Base-by-base conservation (phyloP, 1,140 invertebrate genomes). In the Tetragnatha versicolor region DNA sequence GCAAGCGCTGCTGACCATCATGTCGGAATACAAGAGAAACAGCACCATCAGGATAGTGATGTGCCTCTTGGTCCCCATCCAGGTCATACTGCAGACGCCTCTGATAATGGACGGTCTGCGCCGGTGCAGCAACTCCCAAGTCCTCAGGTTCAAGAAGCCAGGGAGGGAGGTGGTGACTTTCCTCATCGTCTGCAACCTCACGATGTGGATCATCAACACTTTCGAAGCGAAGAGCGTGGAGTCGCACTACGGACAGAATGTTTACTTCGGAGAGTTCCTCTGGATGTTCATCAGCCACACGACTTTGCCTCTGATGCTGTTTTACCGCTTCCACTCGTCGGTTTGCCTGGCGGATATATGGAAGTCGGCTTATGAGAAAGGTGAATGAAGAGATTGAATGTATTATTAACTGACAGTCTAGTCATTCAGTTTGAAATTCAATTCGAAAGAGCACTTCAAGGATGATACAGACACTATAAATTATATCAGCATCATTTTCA, bases 331-430 rank as follows among this genome's bases (percentile, higher is more conserved):
- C 86, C 93, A 94, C 86, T 92, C 92, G 0, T 92, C 92, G 37
- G 92, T 93, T 12, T 93, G 92, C 83, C 88, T 94, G 31, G 92
- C 91, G 10, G 92, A 94, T 83, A 93, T 94, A 72, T 94, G 93
- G 93, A 91, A 92, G 84, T 90, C 91, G 29, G 91, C 92, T 3
- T 94, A 94, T 82, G 89, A 91, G 60, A 80, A 81, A 65, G 58
- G 58, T 20, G 69, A 81, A 72, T 81, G 27, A 60, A 58, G 1
- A 27, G 1, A 55, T 1, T n/a, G n/a, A n/a, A n/a, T n/a, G n/a
- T n/a, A n/a, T n/a, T n/a, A n/a, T n/a, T n/a, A n/a, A n/a, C n/a
- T n/a, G n/a, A n/a, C n/a, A n/a, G n/a, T n/a, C n/a, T n/a, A n/a
- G n/a, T n/a, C n/a, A n/a, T n/a, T n/a, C n/a, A n/a, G n/a, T n/a